Evolutionary conservation across 2,797 vertebrate genomes (phyloP).

Genomic region (Gallirallus australis): DNA sequence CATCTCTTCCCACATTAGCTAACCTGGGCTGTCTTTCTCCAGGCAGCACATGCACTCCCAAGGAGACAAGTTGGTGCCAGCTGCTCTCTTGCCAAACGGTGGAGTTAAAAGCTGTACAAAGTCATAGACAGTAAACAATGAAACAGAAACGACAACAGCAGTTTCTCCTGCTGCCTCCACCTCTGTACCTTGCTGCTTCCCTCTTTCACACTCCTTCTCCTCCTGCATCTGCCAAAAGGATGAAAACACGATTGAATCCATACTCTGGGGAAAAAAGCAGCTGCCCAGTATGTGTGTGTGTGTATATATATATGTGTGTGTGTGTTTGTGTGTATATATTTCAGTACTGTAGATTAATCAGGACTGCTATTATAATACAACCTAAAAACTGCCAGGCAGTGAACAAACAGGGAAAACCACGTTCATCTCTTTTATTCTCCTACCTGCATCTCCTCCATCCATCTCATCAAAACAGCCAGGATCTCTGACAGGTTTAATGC

Average conservation of each 20-base stretch:
- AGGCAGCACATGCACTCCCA: slow-evolving; percentile 23
- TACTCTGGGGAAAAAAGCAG: slow-evolving; percentile 41
- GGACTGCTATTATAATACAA: background rate
- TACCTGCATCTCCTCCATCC: background rate
- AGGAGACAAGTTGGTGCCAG: slow-evolving; percentile 40
- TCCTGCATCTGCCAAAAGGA: slow-evolving; percentile 30
- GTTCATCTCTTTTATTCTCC: background rate
- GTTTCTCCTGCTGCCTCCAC: slow-evolving; percentile 41
- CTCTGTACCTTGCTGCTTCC: slow-evolving; percentile 22
- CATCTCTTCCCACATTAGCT: slow-evolving; percentile 12
- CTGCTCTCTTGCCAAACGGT: slow-evolving; percentile 57
- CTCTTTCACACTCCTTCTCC: slow-evolving; percentile 10
- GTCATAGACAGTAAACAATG: slow-evolving; percentile 58
- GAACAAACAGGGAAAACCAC: background rate
- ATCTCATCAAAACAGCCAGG: background rate
- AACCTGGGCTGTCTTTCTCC: slow-evolving; percentile 5
- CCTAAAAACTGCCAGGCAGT: background rate
- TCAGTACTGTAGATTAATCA: background rate
- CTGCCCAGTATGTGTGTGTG: background rate
- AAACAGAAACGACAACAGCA: slow-evolving; percentile 54
- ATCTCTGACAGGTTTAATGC: background rate
- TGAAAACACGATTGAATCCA: background rate
- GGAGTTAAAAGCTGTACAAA: slow-evolving; percentile 67
- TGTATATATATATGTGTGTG: background rate
- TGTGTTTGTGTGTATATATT: background rate